Conservation (phyloP, 2,888 invertebrate species). For the Rotaria socialis region DNA sequence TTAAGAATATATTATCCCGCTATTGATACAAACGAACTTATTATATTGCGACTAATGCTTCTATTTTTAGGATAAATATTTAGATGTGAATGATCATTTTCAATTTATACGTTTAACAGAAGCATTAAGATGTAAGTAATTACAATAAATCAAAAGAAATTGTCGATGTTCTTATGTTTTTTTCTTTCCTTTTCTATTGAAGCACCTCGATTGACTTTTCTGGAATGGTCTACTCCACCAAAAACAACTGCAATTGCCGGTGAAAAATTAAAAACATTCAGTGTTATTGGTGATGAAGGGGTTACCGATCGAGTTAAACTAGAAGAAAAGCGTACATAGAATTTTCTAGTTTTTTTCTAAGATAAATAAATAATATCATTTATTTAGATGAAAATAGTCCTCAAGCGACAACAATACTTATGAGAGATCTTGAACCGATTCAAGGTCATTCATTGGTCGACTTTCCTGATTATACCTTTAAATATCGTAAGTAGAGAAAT, state of each 20-base stretch:
- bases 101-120: background rate
- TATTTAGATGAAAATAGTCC: conserved; percentile 28
- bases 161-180: background rate
- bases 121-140: background rate
- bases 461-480: conserved; percentile 17
- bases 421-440: conserved; percentile 22
- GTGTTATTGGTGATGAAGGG: background rate
- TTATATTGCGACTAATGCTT: too few relatives aligned
- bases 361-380: background rate
- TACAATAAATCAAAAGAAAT: background rate
- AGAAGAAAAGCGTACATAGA: conserved; percentile 9
- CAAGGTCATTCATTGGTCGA: conserved; percentile 3
- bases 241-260: conserved; percentile 24
- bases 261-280: conserved; percentile 27
- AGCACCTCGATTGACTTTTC: background rate
- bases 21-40: too few relatives aligned
- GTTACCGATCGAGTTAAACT: conserved; percentile 7
- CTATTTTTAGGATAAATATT: background rate
- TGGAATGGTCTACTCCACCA: background rate
- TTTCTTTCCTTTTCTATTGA: background rate
- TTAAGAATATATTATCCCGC: too few relatives aligned
- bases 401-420: background rate
- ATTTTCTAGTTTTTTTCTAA: background rate
- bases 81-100: conserved; percentile 15
- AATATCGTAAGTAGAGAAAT: background rate